Conservation (phyloP, 2,888 invertebrate species). For the Cantharis flavilabris region DNA sequence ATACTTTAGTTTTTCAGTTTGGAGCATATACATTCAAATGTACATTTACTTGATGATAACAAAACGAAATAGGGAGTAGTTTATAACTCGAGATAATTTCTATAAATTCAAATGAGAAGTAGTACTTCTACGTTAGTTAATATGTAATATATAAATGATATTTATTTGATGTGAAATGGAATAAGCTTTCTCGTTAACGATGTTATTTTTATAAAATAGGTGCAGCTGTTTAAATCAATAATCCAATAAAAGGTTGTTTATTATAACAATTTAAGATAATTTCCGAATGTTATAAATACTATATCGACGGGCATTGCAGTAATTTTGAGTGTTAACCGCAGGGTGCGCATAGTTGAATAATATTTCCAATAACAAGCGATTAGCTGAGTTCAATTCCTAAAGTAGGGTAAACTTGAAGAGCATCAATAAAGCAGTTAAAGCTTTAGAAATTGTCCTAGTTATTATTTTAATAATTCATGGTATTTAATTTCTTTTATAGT, state of each 20-base stretch:
- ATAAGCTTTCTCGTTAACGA: background rate
- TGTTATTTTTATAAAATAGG: background rate
- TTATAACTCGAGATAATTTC: no score
- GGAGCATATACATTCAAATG: no score
- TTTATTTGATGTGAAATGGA: background rate
- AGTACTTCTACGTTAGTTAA: background rate
- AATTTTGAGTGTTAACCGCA: background rate
- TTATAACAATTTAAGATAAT: background rate
- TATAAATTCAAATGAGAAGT: background rate
- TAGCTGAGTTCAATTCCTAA: background rate
- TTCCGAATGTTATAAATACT: background rate
- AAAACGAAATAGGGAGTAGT: no score
- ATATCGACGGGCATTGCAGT: background rate
- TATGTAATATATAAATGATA: background rate
- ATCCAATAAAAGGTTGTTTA: background rate
- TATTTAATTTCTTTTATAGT: background rate
- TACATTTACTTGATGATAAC: no score
- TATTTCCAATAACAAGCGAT: conserved; percentile 2
- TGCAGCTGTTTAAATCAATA: background rate
- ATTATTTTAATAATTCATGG: background rate
- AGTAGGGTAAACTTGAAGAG: background rate
- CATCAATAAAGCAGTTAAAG: background rate
- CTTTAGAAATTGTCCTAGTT: background rate
- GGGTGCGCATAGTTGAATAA: background rate
- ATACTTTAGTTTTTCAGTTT: no score